Evolutionary conservation across 2,888 invertebrate species (phyloP).

Genomic region (Drosophila cognata): DNA sequence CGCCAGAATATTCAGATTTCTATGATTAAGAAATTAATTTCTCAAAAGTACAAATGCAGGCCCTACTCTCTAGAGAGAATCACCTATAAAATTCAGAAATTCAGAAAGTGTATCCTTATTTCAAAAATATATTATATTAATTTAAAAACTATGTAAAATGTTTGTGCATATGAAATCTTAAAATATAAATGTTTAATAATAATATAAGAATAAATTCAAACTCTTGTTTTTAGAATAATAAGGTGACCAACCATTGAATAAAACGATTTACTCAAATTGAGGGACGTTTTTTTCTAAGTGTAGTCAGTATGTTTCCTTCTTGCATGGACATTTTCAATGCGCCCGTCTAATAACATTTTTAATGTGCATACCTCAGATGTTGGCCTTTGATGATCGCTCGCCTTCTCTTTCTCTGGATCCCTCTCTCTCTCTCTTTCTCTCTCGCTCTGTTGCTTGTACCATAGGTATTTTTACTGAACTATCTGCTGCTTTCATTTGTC

Average conservation of each 20-base stretch:
- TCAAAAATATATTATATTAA: background rate
- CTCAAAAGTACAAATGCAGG: background rate
- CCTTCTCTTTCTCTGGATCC: background rate
- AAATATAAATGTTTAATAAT: too few relatives aligned
- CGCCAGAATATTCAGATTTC: background rate
- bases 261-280: background rate
- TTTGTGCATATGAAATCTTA: background rate
- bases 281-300: conserved; percentile 1
- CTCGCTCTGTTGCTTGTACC: background rate
- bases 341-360: conserved; percentile 56
- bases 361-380: conserved; percentile 68
- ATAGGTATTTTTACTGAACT: conserved; percentile 9
- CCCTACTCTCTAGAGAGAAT: background rate
- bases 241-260: background rate
- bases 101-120: too few relatives aligned
- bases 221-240: background rate
- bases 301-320: conserved; percentile 16
- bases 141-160: background rate
- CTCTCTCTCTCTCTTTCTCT: background rate
- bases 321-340: conserved; percentile 40
- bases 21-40: background rate
- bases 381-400: conserved; percentile 69
- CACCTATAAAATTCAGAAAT: background rate
- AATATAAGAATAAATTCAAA: background rate
- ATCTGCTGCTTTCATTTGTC: conserved; percentile 26